phyloP scores from a whole-genome alignment of 2,888 invertebrate genomes.

The Cheilosia soror region DNA sequence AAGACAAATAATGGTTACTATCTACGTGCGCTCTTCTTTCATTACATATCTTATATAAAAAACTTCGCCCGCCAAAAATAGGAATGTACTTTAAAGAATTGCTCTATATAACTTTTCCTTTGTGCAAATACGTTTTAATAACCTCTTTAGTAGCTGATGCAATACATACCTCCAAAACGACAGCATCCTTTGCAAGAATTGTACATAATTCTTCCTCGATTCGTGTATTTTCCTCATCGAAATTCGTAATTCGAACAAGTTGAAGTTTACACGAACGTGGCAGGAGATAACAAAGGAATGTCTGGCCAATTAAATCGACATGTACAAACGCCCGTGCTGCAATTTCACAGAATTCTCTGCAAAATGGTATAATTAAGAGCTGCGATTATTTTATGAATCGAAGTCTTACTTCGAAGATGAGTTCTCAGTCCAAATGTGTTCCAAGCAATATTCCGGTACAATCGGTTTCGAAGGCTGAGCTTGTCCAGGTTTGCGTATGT shows the following conservation, averaged over 20 bases:
- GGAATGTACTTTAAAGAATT: no score
- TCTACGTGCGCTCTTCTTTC: no score
- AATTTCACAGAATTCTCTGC: constrained; percentile 85
- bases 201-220: constrained; percentile 90
- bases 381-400: not conserved
- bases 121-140: no score
- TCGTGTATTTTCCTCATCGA: constrained; percentile 86
- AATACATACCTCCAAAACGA: constrained; percentile 87
- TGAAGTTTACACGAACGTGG: constrained; percentile 83
- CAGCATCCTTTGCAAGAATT: constrained; percentile 93
- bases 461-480: constrained; percentile 87
- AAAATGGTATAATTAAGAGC: constrained; percentile 1
- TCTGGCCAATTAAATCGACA: constrained; percentile 93
- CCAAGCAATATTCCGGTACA: constrained; percentile 93
- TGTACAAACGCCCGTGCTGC: constrained; percentile 92
- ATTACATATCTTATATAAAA: no score
- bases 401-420: constrained; percentile 84
- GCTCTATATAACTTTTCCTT: no score
- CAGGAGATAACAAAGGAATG: constrained; percentile 91
- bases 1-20: no score
- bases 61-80: no score
- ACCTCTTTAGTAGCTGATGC: no score
- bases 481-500: constrained; percentile 84
- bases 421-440: constrained; percentile 95
- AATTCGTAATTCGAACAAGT: constrained; percentile 87